Conservation (phyloP, 2,888 invertebrate species). For the Athetis lepigone region DNA sequence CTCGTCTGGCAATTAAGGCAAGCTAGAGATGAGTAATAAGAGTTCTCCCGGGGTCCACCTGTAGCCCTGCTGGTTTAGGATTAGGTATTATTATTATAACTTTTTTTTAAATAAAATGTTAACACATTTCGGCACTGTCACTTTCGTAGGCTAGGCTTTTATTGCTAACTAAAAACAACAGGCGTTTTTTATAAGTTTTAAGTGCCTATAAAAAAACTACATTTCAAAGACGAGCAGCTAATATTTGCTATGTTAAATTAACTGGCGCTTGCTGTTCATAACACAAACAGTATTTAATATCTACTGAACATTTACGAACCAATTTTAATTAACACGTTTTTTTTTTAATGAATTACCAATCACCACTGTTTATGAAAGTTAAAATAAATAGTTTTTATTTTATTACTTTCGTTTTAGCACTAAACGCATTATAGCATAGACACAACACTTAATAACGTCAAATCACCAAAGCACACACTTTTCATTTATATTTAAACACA, state of each 20-base stretch:
- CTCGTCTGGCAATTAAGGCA: too few species aligned
- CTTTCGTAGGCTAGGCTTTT: background rate
- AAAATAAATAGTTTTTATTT: too few species aligned
- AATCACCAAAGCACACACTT: slow-evolving; percentile 19
- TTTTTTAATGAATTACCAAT: background rate
- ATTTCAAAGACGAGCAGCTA: background rate
- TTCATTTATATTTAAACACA: slow-evolving; percentile 38
- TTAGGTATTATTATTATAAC: background rate
- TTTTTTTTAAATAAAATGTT: background rate
- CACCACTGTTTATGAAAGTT: too few species aligned
- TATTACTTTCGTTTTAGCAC: slow-evolving; percentile 4
- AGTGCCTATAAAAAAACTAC: slow-evolving; percentile 19
- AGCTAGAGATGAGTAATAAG: too few species aligned
- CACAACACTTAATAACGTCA: slow-evolving; percentile 28
- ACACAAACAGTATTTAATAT: background rate
- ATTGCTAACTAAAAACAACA: slow-evolving; percentile 21
- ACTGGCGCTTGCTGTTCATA: slow-evolving; percentile 6
- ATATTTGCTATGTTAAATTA: slow-evolving; percentile 22
- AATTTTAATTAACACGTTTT: too few species aligned
- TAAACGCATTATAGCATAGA: slow-evolving; percentile 8
- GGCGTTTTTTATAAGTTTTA: background rate
- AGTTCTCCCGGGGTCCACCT: too few species aligned
- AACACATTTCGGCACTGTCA: background rate
- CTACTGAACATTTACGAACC: background rate
- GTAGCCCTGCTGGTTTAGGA: too few species aligned